Evolutionary conservation across 2,888 invertebrate species (phyloP).

Genomic region (Caenorhabditis sinica): DNA sequence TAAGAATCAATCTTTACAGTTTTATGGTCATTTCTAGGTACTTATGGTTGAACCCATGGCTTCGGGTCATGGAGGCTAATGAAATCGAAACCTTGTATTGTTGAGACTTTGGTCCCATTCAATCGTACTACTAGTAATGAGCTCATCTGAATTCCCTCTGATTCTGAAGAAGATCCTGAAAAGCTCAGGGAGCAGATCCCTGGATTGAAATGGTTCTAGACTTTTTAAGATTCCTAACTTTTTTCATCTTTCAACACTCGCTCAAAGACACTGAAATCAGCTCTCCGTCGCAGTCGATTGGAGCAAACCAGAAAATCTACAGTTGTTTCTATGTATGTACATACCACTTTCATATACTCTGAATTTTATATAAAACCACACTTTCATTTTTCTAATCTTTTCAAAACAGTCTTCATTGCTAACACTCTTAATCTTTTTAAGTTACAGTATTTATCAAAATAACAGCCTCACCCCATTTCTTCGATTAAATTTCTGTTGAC

Average conservation of each 20-base stretch:
- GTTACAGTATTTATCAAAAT: too few relatives aligned
- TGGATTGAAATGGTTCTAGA: constrained; percentile 11
- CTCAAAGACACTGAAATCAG: constrained; percentile 68
- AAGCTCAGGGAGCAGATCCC: not conserved
- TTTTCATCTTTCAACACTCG: constrained; percentile 53
- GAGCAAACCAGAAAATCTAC: too few relatives aligned
- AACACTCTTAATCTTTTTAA: too few relatives aligned
- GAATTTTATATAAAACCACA: too few relatives aligned
- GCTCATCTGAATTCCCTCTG: constrained; percentile 33
- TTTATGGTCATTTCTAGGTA: too few relatives aligned
- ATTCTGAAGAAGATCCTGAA: constrained; percentile 38
- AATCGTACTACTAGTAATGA: constrained; percentile 37
- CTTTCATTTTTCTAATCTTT: too few relatives aligned
- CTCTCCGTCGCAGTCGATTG: constrained; percentile 64
- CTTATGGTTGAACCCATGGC: too few relatives aligned
- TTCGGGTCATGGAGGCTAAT: constrained; percentile 45
- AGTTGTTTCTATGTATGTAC: too few relatives aligned
- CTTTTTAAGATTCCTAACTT: not conserved
- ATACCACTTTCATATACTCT: too few relatives aligned
- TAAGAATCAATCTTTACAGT: too few relatives aligned
- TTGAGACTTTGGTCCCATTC: constrained; percentile 46
- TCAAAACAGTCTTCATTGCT: too few relatives aligned
- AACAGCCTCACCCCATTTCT: too few relatives aligned
- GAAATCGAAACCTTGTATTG: constrained; percentile 37
- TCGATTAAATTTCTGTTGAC: not conserved